Evolutionary conservation across 2,888 invertebrate species (phyloP), one percentile per base, ranked within the genome.

Genomic region (Trachelus tabidus): DNA sequence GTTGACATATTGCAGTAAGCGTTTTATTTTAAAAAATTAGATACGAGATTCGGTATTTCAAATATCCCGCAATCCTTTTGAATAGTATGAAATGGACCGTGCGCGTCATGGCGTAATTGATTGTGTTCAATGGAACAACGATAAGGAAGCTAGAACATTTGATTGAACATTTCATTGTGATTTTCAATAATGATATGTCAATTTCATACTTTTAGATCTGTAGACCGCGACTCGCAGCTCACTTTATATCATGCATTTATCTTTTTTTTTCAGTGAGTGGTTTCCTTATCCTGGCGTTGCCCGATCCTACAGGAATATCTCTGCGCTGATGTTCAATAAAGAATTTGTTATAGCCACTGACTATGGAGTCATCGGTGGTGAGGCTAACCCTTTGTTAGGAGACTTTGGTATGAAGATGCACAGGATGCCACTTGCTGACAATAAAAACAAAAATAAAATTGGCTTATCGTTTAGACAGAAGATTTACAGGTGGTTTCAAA

Each of bases 371-470:
- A 56, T 56, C 23, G 56, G 23, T 23, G 56, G 56, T 9, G 56
- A 56, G 23, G 56, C 23, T 9, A 56, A 56, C 23, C 56, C 56
- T 56, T 9, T 56, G 56, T 23, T 56, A 56, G 56, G 56, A 56
- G 56, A 56, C 9, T 56, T 56, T 23, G 96, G 96, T 90, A 96
- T 93, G 90, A 95, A 92, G 91, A 95, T 93, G 91, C 95, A 95
- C 82, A 96, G 93, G 82, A 95, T 90, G 81, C 95, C 95, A 92
- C 95, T 95, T 87, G 94, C 96, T 95, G 93, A 69, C 90, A 85
- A 83, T 77, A 78, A 80, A 78, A 80, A 23, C 2, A 40, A 40
- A 40, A 40, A 15, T 15, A 40, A 40, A 1, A 40, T 75, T 40
- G 1, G 6, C 56, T 56, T 56, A 56, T 56, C 15, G 1, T 56